Conservation (phyloP, 1,140 invertebrate species). For the Spodoptera litura region DNA sequence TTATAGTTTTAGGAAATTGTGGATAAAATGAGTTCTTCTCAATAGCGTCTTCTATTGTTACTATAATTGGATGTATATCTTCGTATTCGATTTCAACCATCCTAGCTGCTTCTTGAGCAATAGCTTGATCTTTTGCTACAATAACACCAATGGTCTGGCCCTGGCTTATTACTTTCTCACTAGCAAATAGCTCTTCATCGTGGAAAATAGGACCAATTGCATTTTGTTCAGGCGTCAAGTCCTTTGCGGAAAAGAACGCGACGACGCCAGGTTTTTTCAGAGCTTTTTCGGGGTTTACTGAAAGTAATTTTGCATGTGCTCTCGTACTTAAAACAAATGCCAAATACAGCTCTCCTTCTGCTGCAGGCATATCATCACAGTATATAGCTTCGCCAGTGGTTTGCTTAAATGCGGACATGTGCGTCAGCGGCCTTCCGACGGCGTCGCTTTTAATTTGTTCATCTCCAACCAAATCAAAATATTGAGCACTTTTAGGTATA, state of each 20-base stretch:
- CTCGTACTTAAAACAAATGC: slow-evolving; percentile 93
- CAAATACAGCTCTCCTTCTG: slow-evolving; percentile 92
- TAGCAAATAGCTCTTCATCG: slow-evolving; percentile 93
- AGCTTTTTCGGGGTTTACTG: slow-evolving; percentile 91
- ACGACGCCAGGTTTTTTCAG: slow-evolving; percentile 91
- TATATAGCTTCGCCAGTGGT: slow-evolving; percentile 97
- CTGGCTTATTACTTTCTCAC: slow-evolving; percentile 90
- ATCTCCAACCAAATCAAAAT: slow-evolving; percentile 91
- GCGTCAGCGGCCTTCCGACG: slow-evolving; percentile 93
- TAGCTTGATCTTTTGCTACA: slow-evolving; percentile 90
- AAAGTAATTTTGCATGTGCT: slow-evolving; percentile 93
- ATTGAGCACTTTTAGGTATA: slow-evolving; percentile 91
- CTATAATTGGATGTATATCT: slow-evolving; percentile 91
- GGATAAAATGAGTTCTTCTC: slow-evolving; percentile 90
- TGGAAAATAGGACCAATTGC: slow-evolving; percentile 90
- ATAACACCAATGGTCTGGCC: slow-evolving; percentile 94
- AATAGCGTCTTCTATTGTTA: slow-evolving; percentile 96
- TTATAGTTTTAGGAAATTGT: slow-evolving; percentile 86
- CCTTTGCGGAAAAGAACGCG: slow-evolving; percentile 91
- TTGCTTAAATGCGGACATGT: slow-evolving; percentile 95
- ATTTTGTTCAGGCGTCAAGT: slow-evolving; percentile 89
- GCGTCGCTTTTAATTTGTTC: slow-evolving; percentile 90
- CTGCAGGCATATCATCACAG: slow-evolving; percentile 94
- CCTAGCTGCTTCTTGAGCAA: slow-evolving; percentile 92
- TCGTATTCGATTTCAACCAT: slow-evolving; percentile 93